Percentiles rank a stretch among this genome's conserved stretches.
These are phyloP conservation scores for Oncorhynchus gorbuscha DNA, from an alignment of 2,113 vertebrate species.

Conservation along the genomic window DNA sequence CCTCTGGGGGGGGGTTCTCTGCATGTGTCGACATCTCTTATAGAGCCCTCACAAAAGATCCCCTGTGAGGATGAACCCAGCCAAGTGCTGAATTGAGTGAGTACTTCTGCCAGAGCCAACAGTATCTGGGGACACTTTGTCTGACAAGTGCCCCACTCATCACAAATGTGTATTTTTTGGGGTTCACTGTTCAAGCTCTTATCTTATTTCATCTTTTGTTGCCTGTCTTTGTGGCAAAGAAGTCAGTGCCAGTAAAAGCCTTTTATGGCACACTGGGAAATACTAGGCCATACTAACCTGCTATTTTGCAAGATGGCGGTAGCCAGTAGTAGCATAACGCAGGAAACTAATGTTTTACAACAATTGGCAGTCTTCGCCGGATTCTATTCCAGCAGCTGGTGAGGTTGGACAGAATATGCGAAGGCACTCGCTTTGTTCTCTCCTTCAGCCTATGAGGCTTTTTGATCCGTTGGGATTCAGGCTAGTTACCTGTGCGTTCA, in stretches of 20 bases:
- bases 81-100: background rate
- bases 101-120: too few species aligned
- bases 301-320: background rate
- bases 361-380: background rate
- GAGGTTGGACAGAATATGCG: constrained; percentile 5
- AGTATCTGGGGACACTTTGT: too few species aligned
- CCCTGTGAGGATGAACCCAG: constrained; percentile 5
- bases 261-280: background rate
- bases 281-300: background rate
- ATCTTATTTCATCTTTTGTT: constrained; percentile 24
- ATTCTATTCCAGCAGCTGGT: background rate
- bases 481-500: constrained; percentile 15
- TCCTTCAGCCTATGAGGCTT: background rate
- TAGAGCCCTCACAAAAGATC: constrained; percentile 10
- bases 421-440: background rate
- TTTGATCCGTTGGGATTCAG: background rate
- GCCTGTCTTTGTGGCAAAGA: constrained; percentile 1
- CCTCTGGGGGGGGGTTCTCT: too few species aligned
- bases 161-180: too few species aligned
- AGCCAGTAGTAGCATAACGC: background rate
- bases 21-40: constrained; percentile 12
- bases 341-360: background rate
- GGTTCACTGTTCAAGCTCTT: background rate
- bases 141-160: too few species aligned
- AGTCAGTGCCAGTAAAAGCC: constrained; percentile 14